phyloP scores from a whole-genome alignment of 2,797 vertebrate genomes.

The Champsocephalus esox region DNA sequence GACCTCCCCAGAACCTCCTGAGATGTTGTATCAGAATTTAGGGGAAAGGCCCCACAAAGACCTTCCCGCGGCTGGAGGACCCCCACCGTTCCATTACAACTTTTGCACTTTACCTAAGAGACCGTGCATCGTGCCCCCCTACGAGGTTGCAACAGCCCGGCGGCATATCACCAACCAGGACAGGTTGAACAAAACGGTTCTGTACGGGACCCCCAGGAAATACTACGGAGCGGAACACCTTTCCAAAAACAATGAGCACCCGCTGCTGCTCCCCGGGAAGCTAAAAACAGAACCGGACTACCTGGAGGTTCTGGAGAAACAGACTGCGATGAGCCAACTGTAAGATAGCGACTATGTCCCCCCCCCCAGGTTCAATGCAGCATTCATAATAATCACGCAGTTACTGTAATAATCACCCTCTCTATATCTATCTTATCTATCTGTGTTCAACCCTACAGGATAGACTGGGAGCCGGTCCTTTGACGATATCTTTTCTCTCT shows the following conservation, averaged over 20 bases:
- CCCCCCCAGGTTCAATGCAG: conserved; percentile 54
- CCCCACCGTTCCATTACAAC: conserved; percentile 89
- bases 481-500: conserved; percentile 41
- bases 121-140: conserved; percentile 90
- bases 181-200: conserved; percentile 93
- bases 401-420: conserved; percentile 73
- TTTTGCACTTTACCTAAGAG: conserved; percentile 99
- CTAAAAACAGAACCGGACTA: conserved; percentile 98
- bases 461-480: conserved; percentile 63
- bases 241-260: conserved; percentile 90
- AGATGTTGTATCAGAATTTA: conserved; percentile 96
- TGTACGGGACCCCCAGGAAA: conserved; percentile 97
- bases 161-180: conserved; percentile 91
- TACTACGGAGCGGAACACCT: conserved; percentile 88
- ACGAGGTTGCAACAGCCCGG: conserved; percentile 85
- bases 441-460: conserved; percentile 66
- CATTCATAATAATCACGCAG: conserved; percentile 66
- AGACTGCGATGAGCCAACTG: conserved; percentile 99
- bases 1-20: conserved; percentile 69
- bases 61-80: conserved; percentile 87
- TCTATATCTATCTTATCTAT: conserved; percentile 75
- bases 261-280: conserved; percentile 92
- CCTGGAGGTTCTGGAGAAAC: conserved; percentile 99
- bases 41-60: conserved; percentile 91
- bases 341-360: conserved; percentile 74